These are phyloP conservation scores for Gobio occitaniae DNA, from an alignment of 2,797 vertebrate species.

Conservation along the genomic window DNA sequence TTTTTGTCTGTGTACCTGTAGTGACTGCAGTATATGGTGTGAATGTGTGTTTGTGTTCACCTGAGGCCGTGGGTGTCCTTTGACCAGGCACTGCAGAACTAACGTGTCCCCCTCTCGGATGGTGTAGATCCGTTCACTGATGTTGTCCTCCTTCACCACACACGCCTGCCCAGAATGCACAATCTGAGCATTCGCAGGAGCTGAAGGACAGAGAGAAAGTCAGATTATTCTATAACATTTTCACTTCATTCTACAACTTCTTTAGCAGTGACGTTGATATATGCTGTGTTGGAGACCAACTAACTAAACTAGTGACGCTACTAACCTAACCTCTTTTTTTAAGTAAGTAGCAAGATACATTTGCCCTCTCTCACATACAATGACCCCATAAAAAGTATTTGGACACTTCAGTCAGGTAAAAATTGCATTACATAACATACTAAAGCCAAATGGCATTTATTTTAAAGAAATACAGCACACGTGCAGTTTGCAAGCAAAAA, in stretches of 20 bases:
- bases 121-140: constrained; percentile 97
- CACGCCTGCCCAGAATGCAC: constrained; percentile 95
- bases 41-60: constrained; percentile 69
- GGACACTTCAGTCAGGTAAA: not conserved
- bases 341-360: not conserved
- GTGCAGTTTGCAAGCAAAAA: not conserved
- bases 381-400: not conserved
- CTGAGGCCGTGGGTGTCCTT: constrained; percentile 96
- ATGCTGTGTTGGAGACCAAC: not conserved
- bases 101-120: constrained; percentile 95
- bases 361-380: not conserved
- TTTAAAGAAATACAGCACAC: not conserved
- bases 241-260: not conserved
- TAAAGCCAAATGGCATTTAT: not conserved
- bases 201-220: constrained; percentile 73
- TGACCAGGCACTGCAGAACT: constrained; percentile 93
- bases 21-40: not conserved
- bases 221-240: constrained; percentile 30
- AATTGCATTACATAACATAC: not conserved
- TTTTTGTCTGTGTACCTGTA: not conserved
- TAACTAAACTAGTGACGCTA: not conserved
- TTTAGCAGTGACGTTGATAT: not conserved
- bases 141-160: constrained; percentile 97
- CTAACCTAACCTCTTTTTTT: not conserved
- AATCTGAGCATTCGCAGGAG: constrained; percentile 96